phyloP scores from a whole-genome alignment of 2,797 vertebrate genomes.

The Epinephelus malabaricus region DNA sequence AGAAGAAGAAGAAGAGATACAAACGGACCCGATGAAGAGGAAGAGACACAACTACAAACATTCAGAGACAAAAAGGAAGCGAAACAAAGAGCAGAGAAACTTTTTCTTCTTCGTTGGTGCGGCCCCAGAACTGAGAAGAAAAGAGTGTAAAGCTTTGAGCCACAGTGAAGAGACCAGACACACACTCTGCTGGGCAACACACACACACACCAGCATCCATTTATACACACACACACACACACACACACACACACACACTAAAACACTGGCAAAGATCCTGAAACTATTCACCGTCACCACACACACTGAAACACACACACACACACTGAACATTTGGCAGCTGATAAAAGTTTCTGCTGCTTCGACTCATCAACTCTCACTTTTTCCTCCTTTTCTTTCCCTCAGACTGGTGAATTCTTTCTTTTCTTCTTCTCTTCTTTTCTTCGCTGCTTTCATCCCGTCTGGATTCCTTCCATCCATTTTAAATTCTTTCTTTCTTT shows the following conservation, averaged over 20 bases:
- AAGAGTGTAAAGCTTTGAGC: constrained; percentile 18
- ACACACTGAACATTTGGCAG: constrained; percentile 63
- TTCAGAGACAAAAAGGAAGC: neutral
- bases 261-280: no score
- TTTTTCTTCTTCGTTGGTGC: constrained; percentile 9
- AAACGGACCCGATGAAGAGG: no score
- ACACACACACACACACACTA: no score
- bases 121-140: constrained; percentile 21
- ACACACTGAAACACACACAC: constrained; percentile 8
- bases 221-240: no score
- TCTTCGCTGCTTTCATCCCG: constrained; percentile 33
- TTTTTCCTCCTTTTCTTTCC: constrained; percentile 1
- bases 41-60: no score
- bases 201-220: no score
- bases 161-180: constrained; percentile 15
- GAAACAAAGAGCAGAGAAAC: constrained; percentile 9
- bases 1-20: no score
- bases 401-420: constrained; percentile 1
- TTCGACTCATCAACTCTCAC: constrained; percentile 58
- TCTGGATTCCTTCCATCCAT: neutral
- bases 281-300: no score
- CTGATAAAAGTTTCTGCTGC: constrained; percentile 67
- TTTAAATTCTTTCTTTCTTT: neutral
- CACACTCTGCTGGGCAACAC: constrained; percentile 43
- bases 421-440: neutral